phyloP scores from a whole-genome alignment of 1,140 invertebrate genomes.

The Ladona fulva region DNA sequence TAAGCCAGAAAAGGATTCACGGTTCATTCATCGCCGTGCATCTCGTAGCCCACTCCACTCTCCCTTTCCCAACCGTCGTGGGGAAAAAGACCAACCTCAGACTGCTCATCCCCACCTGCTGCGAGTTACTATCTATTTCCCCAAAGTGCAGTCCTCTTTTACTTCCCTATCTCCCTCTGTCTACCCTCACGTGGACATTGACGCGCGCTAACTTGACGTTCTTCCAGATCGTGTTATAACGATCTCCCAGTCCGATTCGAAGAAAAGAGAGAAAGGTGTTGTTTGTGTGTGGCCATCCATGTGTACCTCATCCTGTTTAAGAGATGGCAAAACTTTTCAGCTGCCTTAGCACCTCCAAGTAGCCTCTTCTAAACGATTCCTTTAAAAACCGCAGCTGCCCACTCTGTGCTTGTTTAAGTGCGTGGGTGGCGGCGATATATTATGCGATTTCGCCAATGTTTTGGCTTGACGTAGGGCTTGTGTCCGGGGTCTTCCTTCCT shows the following conservation, averaged over 20 bases:
- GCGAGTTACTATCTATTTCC: neutral
- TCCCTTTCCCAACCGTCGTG: neutral
- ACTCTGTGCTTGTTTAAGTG: neutral
- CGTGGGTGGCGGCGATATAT: neutral
- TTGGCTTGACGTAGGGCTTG: neutral
- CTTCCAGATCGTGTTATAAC: neutral
- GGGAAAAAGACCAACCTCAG: neutral
- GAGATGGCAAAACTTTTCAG: neutral
- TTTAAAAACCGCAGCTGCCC: neutral
- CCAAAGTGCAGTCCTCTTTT: neutral
- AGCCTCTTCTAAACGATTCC: neutral
- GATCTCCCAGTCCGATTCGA: neutral
- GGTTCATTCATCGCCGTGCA: neutral
- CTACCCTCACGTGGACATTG: neutral
- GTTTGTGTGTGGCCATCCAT: neutral
- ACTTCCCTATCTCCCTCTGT: neutral
- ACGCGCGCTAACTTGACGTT: neutral
- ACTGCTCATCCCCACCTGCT: conserved; percentile 1
- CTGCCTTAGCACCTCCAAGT: neutral
- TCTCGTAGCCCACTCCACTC: neutral
- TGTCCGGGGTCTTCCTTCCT: neutral
- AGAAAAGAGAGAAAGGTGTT: neutral
- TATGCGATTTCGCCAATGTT: neutral
- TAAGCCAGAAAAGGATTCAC: neutral
- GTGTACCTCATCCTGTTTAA: neutral